Evolutionary conservation across 2,888 invertebrate genomes (phyloP).

Genomic region (Teinopalpus imperialis): DNA sequence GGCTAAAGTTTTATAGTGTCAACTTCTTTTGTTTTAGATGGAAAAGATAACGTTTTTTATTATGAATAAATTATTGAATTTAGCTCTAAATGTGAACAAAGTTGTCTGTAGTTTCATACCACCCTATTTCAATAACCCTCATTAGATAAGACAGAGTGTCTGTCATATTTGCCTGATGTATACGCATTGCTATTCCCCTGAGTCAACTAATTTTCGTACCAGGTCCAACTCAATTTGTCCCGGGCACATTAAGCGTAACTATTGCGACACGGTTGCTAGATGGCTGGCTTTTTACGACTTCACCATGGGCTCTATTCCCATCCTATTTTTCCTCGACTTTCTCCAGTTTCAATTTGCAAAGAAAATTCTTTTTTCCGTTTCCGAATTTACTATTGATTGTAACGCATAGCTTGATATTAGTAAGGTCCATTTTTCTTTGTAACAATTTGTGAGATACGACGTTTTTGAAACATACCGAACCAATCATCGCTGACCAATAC

Average conservation of each 20-base stretch:
- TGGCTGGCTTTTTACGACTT: slow-evolving; percentile 69
- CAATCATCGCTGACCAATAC: slow-evolving; percentile 73
- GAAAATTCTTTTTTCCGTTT: slow-evolving; percentile 45
- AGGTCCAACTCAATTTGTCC: slow-evolving; percentile 78
- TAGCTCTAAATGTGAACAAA: too few species aligned
- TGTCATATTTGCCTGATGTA: slow-evolving; percentile 39
- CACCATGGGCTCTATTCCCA: slow-evolving; percentile 46
- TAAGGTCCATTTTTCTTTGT: slow-evolving; percentile 40
- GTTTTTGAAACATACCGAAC: slow-evolving; percentile 41
- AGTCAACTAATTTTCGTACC: slow-evolving; percentile 71
- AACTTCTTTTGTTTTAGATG: too few species aligned
- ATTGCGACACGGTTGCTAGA: slow-evolving; percentile 70
- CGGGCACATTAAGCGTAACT: slow-evolving; percentile 76
- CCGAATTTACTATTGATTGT: slow-evolving; percentile 19
- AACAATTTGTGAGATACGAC: slow-evolving; percentile 36
- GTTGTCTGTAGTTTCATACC: not conserved
- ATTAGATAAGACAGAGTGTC: slow-evolving; percentile 25
- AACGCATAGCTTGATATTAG: slow-evolving; percentile 19
- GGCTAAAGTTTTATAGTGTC: too few species aligned
- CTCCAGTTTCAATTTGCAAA: slow-evolving; percentile 75
- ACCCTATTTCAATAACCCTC: slow-evolving; percentile 16
- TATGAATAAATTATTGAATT: too few species aligned
- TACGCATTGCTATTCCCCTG: slow-evolving; percentile 44
- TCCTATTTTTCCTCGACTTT: slow-evolving; percentile 46
- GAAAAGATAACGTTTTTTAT: too few species aligned